Evolutionary conservation across 37 sponge, comb jelly and placozoan species (phyloP).

Genomic region (Theonella swinhoei): DNA sequence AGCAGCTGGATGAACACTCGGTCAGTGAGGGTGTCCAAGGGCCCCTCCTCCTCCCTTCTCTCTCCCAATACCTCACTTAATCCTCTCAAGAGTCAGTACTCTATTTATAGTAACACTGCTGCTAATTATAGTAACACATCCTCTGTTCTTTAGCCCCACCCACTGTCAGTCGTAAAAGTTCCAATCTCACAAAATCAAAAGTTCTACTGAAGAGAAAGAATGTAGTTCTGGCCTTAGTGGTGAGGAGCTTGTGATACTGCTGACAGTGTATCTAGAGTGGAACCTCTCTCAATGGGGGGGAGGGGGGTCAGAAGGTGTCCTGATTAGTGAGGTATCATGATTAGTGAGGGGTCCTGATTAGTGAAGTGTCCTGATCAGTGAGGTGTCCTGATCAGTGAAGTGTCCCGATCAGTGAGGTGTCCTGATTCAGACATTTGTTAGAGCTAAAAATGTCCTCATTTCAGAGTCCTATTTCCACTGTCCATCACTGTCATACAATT

Average conservation of each 20-base stretch:
- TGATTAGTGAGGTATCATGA: too few species aligned
- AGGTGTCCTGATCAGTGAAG: too few species aligned
- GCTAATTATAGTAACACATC: neutral
- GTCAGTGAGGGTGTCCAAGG: neutral
- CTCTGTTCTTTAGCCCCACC: neutral
- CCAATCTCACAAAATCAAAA: slow-evolving; percentile 32
- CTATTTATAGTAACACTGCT: neutral
- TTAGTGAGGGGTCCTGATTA: too few species aligned
- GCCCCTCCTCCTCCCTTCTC: neutral
- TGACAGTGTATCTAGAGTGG: too few species aligned
- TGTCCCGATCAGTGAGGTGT: too few species aligned
- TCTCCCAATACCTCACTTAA: slow-evolving; percentile 9
- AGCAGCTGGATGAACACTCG: slow-evolving; percentile 67
- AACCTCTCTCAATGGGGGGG: too few species aligned
- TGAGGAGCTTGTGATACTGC: too few species aligned
- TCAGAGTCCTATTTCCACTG: neutral
- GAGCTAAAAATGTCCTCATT: too few species aligned
- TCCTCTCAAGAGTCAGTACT: neutral
- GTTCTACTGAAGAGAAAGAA: slow-evolving; percentile 66
- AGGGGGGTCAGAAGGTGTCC: too few species aligned
- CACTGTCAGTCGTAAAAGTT: slow-evolving; percentile 13
- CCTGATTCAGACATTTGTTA: neutral
- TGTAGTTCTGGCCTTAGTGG: slow-evolving; percentile 55
- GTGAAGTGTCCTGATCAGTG: too few species aligned
- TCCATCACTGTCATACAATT: neutral